phyloP scores from a whole-genome alignment of 2,888 invertebrate genomes.

The Agriopis marginaria region DNA sequence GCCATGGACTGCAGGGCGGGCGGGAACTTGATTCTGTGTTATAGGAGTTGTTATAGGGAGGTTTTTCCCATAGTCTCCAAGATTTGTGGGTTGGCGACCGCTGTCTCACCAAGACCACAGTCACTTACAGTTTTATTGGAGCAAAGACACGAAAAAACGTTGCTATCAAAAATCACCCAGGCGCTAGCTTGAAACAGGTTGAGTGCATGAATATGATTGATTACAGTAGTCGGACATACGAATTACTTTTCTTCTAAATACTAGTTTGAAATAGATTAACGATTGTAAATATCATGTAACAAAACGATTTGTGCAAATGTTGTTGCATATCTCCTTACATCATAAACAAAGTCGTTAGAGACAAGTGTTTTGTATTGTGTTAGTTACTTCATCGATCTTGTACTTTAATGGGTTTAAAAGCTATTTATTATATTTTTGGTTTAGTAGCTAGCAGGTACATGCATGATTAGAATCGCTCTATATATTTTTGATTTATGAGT shows the following conservation, averaged over 20 bases:
- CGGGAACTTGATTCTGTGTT: no score
- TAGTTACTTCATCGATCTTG: constrained; percentile 19
- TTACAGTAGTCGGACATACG: constrained; percentile 6
- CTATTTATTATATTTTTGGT: neutral
- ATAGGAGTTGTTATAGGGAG: no score
- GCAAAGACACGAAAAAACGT: neutral
- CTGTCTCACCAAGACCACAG: neutral
- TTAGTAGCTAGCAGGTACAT: neutral
- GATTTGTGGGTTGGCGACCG: no score
- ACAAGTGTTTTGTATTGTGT: constrained; percentile 13
- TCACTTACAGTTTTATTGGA: neutral
- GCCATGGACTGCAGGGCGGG: no score
- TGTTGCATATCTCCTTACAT: constrained; percentile 20
- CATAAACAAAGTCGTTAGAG: constrained; percentile 6
- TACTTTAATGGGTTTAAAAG: neutral
- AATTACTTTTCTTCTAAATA: constrained; percentile 14
- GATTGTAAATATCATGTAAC: constrained; percentile 31
- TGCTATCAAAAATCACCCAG: constrained; percentile 14
- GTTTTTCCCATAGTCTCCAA: no score
- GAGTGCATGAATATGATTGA: neutral
- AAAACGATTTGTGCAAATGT: constrained; percentile 22
- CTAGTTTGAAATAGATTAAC: constrained; percentile 21
- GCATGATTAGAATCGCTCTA: constrained; percentile 18
- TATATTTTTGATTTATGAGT: constrained; percentile 18
- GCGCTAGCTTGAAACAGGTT: constrained; percentile 4